Conservation (phyloP, 2,113 vertebrate genomes). For the Gambusia holbrooki region DNA sequence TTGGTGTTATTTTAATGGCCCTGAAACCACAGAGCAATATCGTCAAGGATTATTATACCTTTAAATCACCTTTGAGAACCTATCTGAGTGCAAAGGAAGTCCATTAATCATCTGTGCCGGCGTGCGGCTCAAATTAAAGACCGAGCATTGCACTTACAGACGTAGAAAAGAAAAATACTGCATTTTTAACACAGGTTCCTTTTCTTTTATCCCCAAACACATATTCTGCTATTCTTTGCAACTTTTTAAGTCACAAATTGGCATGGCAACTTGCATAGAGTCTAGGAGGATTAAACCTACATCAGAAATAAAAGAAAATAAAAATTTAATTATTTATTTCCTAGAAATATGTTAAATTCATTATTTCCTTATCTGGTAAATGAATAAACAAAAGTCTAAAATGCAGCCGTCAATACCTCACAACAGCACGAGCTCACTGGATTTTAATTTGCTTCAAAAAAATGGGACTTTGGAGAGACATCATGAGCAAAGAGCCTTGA, state of each 20-base stretch:
- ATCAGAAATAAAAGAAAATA: background rate
- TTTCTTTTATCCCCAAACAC: conserved; percentile 9
- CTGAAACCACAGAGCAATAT: conserved; percentile 80
- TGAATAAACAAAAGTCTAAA: background rate
- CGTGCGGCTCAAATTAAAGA: conserved; percentile 72
- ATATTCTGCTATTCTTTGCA: conserved; percentile 8
- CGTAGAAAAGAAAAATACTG: conserved; percentile 27
- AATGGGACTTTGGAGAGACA: conserved; percentile 13
- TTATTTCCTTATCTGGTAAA: background rate
- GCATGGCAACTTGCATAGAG: background rate
- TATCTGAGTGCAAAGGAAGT: conserved; percentile 71
- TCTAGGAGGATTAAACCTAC: background rate
- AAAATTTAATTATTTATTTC: background rate
- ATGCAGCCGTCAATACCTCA: background rate
- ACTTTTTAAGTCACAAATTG: background rate
- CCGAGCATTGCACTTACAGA: conserved; percentile 17
- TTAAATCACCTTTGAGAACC: conserved; percentile 81
- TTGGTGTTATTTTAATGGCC: conserved; percentile 81
- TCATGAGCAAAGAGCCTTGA: conserved; percentile 22
- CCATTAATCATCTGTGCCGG: conserved; percentile 81
- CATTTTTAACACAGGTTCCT: conserved; percentile 3
- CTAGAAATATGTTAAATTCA: background rate
- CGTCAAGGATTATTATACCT: conserved; percentile 82
- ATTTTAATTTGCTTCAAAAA: conserved; percentile 22
- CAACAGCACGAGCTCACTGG: conserved; percentile 2